Evolutionary conservation across 2,888 invertebrate species (phyloP), one percentile per base, ranked within the genome.

Genomic region (Noctua fimbriata): DNA sequence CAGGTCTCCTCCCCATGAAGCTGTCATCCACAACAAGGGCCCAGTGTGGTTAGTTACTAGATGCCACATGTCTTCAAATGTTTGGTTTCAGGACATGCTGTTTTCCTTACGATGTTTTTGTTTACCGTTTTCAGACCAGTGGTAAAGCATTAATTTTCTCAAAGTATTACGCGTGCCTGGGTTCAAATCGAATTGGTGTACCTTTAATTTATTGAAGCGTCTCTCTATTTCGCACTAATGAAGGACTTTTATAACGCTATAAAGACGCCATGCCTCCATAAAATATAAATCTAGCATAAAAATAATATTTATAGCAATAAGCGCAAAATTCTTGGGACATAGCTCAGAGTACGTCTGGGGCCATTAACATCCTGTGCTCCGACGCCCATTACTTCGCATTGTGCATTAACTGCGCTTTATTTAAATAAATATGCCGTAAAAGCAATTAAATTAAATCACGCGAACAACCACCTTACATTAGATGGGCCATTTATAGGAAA

Each of bases 351-450:
- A 72, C 74, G 70, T 70, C 41, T 47, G 72, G 63, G 85, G 85
- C 77, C 85, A 85, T 87, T 87, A 87, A 47, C 85, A 87, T 75
- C 71, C 69, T 79, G 84, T 70, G 80, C 76, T 72, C 47, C 74
- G 36, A 65, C 55, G 73, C 18, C 74, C 76, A 76, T 82, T 78
- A 74, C 60, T 82, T 63, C 28, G 66, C 66, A 74, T 58, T 85
- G 86, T 86, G 86, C 86, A 86, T 69, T 78, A 81, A 86, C 76
- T 88, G 87, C 81, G 70, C 83, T 85, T 82, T 83, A 89, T 90
- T 91, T 91, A 90, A 90, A 91, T 91, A 91, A 91, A 90, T 91
- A 88, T 63, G 78, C 87, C 89, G 85, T 91, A 85, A 91, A 90
- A 78, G 85, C 82, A 89, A 90, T 89, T 88, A 83, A 85, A 88